Evolutionary conservation across 2,888 invertebrate species (phyloP).

Genomic region (Caenorhabditis imperialis): DNA sequence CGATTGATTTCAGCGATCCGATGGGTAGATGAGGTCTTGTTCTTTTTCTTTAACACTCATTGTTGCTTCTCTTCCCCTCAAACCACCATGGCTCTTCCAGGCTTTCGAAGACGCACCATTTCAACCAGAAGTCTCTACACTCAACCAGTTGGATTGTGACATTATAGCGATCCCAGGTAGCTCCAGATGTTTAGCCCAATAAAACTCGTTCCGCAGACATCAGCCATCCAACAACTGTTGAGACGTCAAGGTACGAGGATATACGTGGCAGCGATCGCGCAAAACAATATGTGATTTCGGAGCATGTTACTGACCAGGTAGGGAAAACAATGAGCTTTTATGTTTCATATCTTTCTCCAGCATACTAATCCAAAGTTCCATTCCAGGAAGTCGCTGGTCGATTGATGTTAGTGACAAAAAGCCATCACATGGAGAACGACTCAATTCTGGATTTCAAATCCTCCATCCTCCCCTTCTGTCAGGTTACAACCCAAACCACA

Average conservation of each 20-base stretch:
- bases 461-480: slow-evolving; percentile 25
- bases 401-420: slow-evolving; percentile 39
- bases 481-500: too few species aligned
- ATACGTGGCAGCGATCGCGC: slow-evolving; percentile 41
- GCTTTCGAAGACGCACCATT: slow-evolving; percentile 96
- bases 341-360: too few species aligned
- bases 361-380: neutral
- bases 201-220: too few species aligned
- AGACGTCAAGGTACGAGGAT: slow-evolving; percentile 47
- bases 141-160: slow-evolving; percentile 94
- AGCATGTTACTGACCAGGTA: slow-evolving; percentile 47
- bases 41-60: too few species aligned
- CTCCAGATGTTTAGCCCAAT: slow-evolving; percentile 25
- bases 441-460: slow-evolving; percentile 39
- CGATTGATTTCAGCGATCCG: slow-evolving; percentile 99
- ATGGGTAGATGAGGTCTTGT: slow-evolving; percentile 93
- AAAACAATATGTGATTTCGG: slow-evolving; percentile 50
- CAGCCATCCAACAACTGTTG: slow-evolving; percentile 49
- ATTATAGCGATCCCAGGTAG: slow-evolving; percentile 86
- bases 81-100: slow-evolving; percentile 69
- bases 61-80: too few species aligned
- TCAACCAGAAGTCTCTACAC: slow-evolving; percentile 93
- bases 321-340: too few species aligned
- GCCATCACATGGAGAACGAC: slow-evolving; percentile 40
- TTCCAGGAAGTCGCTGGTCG: slow-evolving; percentile 44